Evolutionary conservation across 1,140 invertebrate species (phyloP), one percentile per base, ranked within the genome.

Genomic region (Drosophila sp.): DNA sequence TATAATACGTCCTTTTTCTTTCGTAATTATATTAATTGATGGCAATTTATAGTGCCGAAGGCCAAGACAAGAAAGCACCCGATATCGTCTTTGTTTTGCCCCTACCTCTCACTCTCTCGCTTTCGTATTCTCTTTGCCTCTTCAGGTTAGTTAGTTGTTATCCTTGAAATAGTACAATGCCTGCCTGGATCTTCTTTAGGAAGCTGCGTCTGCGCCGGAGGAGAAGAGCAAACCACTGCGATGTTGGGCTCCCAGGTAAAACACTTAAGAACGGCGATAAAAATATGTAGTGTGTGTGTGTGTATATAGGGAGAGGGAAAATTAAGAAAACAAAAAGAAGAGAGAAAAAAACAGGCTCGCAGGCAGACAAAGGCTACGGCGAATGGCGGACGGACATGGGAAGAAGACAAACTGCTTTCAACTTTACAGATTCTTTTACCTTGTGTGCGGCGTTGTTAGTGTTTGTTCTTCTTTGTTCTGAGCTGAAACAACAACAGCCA

Each of bases 91-190:
- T 11, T 11, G 8, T 17, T 25, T 47, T 7, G 17, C 17, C 44
- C 7, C 23, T 47, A 17, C 17, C 44, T n/a, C 44, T 47, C 6
- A 5, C n/a, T 47, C 44, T 47, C 44, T 47, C 5, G 1, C 44
- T 27, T 27, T 50, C 23, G 23, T 50, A 1, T 17, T 41, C 11
- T 41, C 40, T 50, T 50, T 50, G 67, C 55, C 38, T 47, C 33
- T 55, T 73, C 66, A 64, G 66, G 71, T 11, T 38, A 38, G 56
- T 74, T 75, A 87, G 83, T 82, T 81, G 83, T 84, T 89, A 89
- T 89, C 84, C 84, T 89, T 89, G 84, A 89, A 89, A 89, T 89
- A 89, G 84, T 89, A 89, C 84, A 89, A 89, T 89, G 84, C 84
- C 84, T 89, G 77, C 17, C 64, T 61, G n/a, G n/a, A 27, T 4